phyloP scores from a whole-genome alignment of 2,888 invertebrate species.

The Mermis nigrescens region DNA sequence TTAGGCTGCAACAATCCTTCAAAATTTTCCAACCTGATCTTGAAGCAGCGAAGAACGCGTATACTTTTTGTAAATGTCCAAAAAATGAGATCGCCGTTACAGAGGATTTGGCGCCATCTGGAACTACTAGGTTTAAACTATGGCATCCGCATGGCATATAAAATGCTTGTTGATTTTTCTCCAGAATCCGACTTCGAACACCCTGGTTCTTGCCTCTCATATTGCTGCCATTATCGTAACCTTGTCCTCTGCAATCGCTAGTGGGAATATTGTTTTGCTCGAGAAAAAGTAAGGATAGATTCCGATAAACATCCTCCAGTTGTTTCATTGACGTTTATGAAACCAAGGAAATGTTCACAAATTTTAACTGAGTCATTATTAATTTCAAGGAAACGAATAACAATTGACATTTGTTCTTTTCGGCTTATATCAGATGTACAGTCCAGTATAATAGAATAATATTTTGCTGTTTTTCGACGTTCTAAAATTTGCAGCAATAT shows the following conservation, averaged over 20 bases:
- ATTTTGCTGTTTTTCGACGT: not conserved
- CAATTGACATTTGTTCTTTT: not conserved
- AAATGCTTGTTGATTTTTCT: not conserved
- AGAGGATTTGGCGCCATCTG: not conserved
- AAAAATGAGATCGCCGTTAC: not conserved
- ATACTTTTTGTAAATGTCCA: not conserved
- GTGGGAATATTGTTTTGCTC: not conserved
- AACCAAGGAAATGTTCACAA: slow-evolving; percentile 2
- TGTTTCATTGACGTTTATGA: not conserved
- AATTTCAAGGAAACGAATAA: not conserved
- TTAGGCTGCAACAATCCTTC: not conserved
- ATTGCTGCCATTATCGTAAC: slow-evolving; percentile 2
- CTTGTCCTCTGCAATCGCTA: not conserved
- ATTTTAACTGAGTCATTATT: not conserved
- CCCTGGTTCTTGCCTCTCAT: not conserved
- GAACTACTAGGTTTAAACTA: not conserved
- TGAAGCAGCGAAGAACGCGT: not conserved
- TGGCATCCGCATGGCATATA: not conserved
- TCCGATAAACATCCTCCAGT: not conserved
- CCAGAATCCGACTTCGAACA: not conserved
- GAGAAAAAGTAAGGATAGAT: not conserved
- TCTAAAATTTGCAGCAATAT: not conserved
- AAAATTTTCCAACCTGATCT: not conserved
- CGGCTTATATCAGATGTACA: not conserved
- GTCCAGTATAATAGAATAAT: not conserved